Conservation (phyloP, 2,113 vertebrate genomes). For the Platycercus adscitus region DNA sequence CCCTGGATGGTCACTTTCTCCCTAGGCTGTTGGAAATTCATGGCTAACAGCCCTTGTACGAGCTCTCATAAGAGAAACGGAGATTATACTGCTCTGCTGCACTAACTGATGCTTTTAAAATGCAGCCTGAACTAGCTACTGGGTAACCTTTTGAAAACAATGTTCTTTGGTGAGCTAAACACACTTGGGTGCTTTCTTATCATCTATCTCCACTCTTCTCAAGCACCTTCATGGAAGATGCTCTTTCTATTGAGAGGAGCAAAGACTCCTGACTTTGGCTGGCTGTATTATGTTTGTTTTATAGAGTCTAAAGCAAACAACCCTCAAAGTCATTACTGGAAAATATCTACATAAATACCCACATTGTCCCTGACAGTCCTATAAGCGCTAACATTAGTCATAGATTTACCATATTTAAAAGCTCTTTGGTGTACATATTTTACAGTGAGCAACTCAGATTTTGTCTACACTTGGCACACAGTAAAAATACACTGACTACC, state of each 20-base stretch:
- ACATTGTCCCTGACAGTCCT: not conserved
- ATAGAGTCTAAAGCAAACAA: constrained; percentile 4
- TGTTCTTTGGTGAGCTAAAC: not conserved
- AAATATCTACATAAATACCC: constrained; percentile 21
- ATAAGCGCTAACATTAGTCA: not conserved
- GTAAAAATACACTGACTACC: not conserved
- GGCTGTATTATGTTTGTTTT: not conserved
- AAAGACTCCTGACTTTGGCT: not conserved
- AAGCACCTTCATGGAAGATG: not conserved
- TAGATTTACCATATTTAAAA: not conserved
- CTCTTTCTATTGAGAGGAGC: not conserved
- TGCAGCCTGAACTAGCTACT: not conserved
- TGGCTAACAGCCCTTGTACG: not conserved
- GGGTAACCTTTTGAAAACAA: not conserved
- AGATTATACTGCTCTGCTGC: not conserved
- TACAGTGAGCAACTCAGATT: not conserved
- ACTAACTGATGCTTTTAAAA: not conserved
- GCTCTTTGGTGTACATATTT: not conserved
- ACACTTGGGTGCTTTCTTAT: not conserved
- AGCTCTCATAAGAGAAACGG: not conserved
- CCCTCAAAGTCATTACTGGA: not conserved
- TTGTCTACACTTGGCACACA: not conserved
- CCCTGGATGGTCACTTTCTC: not conserved
- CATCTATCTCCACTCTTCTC: not conserved
- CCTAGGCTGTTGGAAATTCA: not conserved